Evolutionary conservation across 2,113 vertebrate genomes (phyloP).

Genomic region (Otus sunia): DNA sequence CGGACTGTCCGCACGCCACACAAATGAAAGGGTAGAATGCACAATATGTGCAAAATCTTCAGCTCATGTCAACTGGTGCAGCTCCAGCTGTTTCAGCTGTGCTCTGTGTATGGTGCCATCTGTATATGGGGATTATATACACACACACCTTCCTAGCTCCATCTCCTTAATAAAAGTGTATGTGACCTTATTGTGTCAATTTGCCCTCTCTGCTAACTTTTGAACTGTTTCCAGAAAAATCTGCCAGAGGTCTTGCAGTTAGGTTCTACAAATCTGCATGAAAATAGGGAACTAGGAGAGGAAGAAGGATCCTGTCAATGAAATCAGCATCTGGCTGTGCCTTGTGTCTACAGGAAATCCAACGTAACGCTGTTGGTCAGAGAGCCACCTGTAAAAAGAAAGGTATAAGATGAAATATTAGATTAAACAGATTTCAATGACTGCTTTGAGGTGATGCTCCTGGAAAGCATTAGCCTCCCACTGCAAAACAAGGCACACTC

Average conservation of each 20-base stretch:
- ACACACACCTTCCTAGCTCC: background rate
- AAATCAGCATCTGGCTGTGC: background rate
- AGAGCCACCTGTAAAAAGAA: background rate
- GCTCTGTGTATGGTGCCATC: background rate
- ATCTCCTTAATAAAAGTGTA: background rate
- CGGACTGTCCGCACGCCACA: rapidly evolving
- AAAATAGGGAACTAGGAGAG: background rate
- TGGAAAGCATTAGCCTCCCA: rapidly evolving
- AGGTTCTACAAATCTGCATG: background rate
- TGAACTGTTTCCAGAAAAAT: background rate
- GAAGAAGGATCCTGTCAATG: background rate
- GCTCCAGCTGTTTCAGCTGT: background rate
- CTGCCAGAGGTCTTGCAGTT: background rate
- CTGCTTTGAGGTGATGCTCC: background rate
- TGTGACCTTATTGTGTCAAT: background rate
- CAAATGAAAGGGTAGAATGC: background rate
- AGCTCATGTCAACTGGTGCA: background rate
- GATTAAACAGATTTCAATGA: background rate
- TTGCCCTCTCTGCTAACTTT: background rate
- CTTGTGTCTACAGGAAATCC: background rate
- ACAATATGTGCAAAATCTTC: background rate
- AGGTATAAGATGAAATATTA: background rate
- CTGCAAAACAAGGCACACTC: background rate
- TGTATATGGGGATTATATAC: background rate
- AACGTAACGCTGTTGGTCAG: background rate